These are phyloP conservation scores for Platygyra sinensis DNA, from an alignment of 64 coral and sea anemone species.

Conservation along the genomic window DNA sequence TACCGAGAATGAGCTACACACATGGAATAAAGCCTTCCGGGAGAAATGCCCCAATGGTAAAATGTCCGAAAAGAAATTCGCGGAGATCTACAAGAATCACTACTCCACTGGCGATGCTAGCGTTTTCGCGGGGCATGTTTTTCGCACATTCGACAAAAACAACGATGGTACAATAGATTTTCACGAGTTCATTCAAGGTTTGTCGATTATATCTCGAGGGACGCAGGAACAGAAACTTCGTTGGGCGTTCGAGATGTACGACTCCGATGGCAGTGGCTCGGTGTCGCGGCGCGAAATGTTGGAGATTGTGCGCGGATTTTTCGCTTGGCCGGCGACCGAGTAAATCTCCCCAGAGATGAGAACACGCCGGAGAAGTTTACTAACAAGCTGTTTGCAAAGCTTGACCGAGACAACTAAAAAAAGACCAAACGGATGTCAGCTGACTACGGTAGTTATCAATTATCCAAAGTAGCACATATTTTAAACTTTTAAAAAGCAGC, in stretches of 20 bases:
- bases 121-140: slow-evolving; percentile 88
- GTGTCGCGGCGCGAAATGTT: slow-evolving; percentile 85
- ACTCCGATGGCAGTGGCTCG: slow-evolving; percentile 75
- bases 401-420: slow-evolving; percentile 83
- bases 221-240: slow-evolving; percentile 80
- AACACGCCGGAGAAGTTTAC: slow-evolving; percentile 95
- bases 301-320: slow-evolving; percentile 85
- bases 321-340: slow-evolving; percentile 74
- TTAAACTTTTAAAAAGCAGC: neutral
- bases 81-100: slow-evolving; percentile 84
- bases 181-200: slow-evolving; percentile 86
- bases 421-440: neutral
- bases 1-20: slow-evolving; percentile 75
- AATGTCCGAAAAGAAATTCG: slow-evolving; percentile 89
- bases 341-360: slow-evolving; percentile 86
- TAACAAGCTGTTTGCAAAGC: slow-evolving; percentile 83
- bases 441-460: neutral
- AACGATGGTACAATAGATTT: slow-evolving; percentile 91
- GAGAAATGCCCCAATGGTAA: slow-evolving; percentile 88
- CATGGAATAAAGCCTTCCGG: slow-evolving; percentile 85
- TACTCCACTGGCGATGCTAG: slow-evolving; percentile 77
- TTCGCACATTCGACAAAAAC: slow-evolving; percentile 95
- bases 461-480: neutral
- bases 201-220: slow-evolving; percentile 85
- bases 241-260: slow-evolving; percentile 96